Evolutionary conservation across 2,797 vertebrate genomes (phyloP).

Genomic region (Ctenopoma kingsleyae): DNA sequence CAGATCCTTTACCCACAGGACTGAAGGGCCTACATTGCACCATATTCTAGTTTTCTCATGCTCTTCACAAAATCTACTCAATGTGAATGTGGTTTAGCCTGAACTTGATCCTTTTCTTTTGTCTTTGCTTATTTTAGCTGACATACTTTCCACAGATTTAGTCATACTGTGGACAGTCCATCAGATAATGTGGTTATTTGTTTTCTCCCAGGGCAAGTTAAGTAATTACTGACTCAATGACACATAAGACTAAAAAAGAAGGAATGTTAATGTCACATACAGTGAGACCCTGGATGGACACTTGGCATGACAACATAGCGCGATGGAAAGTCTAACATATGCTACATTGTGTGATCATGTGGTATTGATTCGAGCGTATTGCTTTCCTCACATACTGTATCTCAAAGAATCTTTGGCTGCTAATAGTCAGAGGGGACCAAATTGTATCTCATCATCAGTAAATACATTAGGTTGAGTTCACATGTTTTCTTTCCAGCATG

Average conservation of each 20-base stretch:
- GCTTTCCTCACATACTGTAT: slow-evolving; percentile 32
- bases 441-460: slow-evolving; percentile 33
- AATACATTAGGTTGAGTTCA: slow-evolving; percentile 30
- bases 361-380: neutral
- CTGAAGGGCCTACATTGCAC: slow-evolving; percentile 50
- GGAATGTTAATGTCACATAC: slow-evolving; percentile 70
- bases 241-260: slow-evolving; percentile 65
- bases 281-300: slow-evolving; percentile 55
- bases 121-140: slow-evolving; percentile 83
- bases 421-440: slow-evolving; percentile 23
- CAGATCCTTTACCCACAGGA: slow-evolving; percentile 55
- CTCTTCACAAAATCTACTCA: slow-evolving; percentile 38
- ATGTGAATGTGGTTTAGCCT: slow-evolving; percentile 64
- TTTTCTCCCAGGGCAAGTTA: slow-evolving; percentile 80
- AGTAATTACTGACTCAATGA: slow-evolving; percentile 83
- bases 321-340: slow-evolving; percentile 25
- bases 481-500: slow-evolving; percentile 48
- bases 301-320: slow-evolving; percentile 38
- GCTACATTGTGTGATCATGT: slow-evolving; percentile 4
- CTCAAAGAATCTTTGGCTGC: slow-evolving; percentile 29
- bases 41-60: slow-evolving; percentile 53
- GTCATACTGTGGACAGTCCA: slow-evolving; percentile 79
- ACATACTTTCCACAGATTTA: slow-evolving; percentile 80
- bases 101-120: slow-evolving; percentile 75
- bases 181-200: slow-evolving; percentile 85